A percentile compares a stretch with the other conserved stretches of the same genome.
Conservation (phyloP, 2,113 vertebrate species). For the Anser cygnoides region DNA sequence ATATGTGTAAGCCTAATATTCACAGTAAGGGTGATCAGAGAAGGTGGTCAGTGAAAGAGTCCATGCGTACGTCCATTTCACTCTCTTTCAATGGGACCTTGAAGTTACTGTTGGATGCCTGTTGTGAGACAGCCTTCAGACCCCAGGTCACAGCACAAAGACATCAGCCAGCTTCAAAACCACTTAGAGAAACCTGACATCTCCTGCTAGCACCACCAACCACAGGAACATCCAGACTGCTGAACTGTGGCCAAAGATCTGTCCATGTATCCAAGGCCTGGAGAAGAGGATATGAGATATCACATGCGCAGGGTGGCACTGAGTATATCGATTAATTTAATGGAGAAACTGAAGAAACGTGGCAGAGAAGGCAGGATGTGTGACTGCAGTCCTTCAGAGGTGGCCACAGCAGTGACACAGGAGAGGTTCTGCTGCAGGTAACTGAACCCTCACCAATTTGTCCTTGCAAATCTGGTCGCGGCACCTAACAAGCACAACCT, state of each 20-base stretch:
- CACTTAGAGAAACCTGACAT: not conserved
- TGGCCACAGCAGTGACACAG: not conserved
- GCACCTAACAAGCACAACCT: not conserved
- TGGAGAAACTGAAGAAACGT: fast-evolving
- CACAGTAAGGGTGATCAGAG: not conserved
- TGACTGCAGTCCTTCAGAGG: not conserved
- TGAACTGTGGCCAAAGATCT: not conserved
- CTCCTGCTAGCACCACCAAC: not conserved
- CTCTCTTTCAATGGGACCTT: not conserved
- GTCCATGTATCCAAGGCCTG: no score
- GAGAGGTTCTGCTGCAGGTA: not conserved
- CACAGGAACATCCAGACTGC: not conserved
- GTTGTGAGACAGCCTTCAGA: not conserved
- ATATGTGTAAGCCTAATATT: not conserved
- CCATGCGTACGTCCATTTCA: not conserved
- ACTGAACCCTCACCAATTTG: not conserved
- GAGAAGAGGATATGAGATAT: fast-evolving
- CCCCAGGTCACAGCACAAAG: not conserved
- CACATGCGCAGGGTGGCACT: not conserved
- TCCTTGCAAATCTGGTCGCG: not conserved
- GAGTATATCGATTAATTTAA: not conserved
- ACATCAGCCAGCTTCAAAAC: not conserved
- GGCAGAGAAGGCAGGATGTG: not conserved
- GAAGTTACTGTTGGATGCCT: not conserved
- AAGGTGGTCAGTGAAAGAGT: not conserved